Evolutionary conservation across 2,888 invertebrate genomes (phyloP).

Genomic region (Tineola bisselliella): DNA sequence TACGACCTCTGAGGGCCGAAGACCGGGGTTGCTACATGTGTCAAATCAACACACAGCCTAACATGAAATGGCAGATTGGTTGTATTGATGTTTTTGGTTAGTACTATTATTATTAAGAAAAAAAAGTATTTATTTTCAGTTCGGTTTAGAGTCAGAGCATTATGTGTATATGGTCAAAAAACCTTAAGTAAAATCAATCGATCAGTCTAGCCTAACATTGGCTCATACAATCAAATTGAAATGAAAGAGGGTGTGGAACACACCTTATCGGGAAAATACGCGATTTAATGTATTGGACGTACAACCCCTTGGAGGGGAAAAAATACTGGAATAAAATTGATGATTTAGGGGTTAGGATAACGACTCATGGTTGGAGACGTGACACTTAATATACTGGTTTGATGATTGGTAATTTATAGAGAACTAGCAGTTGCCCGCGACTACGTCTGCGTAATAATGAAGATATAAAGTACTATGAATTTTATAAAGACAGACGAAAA

Average conservation of each 20-base stretch:
- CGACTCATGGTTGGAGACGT: no score
- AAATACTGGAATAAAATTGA: neutral
- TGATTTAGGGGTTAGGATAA: neutral
- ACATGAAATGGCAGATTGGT: conserved; percentile 87
- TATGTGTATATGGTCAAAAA: no score
- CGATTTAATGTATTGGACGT: neutral
- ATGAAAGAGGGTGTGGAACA: conserved; percentile 1
- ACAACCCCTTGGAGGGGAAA: neutral
- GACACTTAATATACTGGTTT: no score
- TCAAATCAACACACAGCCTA: conserved; percentile 85
- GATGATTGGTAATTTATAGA: no score
- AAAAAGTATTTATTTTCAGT: no score
- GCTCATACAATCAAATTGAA: neutral
- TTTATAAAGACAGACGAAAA: no score
- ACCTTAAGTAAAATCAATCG: neutral
- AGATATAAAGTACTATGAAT: no score
- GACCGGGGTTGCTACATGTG: conserved; percentile 93
- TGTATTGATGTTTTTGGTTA: conserved; percentile 90
- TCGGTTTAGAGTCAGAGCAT: no score
- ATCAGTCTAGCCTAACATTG: neutral
- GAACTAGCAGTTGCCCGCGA: no score
- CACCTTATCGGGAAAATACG: neutral
- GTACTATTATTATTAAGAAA: no score
- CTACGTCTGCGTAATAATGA: no score
- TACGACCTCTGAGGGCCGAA: conserved; percentile 81